Percentiles rank a stretch among this genome's conserved stretches.
These are phyloP conservation scores for Ceuthmochares aereus DNA, from an alignment of 2,113 vertebrate species.

Conservation along the genomic window DNA sequence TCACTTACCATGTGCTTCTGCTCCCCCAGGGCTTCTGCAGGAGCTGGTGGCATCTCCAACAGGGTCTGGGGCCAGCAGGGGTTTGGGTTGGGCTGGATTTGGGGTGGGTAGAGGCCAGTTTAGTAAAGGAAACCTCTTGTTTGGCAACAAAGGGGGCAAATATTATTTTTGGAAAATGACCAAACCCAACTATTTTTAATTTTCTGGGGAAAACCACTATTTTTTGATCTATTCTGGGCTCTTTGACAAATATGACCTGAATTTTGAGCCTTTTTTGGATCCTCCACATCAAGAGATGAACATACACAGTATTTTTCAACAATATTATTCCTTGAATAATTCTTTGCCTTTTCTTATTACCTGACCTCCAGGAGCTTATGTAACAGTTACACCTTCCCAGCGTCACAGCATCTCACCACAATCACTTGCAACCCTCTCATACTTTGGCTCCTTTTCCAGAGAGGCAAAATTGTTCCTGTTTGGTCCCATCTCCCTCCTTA, in stretches of 20 bases:
- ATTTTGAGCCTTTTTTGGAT: not conserved
- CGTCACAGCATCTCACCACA: accelerated
- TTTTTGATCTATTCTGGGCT: accelerated
- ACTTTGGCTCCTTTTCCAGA: not conserved
- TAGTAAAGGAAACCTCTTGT: not conserved
- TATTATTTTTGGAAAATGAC: not conserved
- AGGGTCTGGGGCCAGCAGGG: no score
- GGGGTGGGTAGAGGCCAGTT: not conserved
- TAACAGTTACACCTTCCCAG: not conserved
- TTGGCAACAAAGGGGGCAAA: not conserved
- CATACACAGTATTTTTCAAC: accelerated
- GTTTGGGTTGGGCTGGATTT: not conserved
- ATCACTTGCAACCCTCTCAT: not conserved
- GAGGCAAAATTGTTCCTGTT: accelerated
- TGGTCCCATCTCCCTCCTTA: not conserved
- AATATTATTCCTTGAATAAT: not conserved
- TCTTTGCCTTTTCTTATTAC: not conserved
- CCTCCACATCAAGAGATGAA: not conserved
- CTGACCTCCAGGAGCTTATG: not conserved
- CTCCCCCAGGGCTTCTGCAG: not conserved
- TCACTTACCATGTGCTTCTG: accelerated
- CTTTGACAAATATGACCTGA: not conserved
- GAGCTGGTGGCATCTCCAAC: not conserved
- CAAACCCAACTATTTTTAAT: not conserved
- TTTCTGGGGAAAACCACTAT: not conserved